These are phyloP conservation scores for Acrobeloides nanus DNA, from an alignment of 2,888 invertebrate genomes.

Conservation along the genomic window DNA sequence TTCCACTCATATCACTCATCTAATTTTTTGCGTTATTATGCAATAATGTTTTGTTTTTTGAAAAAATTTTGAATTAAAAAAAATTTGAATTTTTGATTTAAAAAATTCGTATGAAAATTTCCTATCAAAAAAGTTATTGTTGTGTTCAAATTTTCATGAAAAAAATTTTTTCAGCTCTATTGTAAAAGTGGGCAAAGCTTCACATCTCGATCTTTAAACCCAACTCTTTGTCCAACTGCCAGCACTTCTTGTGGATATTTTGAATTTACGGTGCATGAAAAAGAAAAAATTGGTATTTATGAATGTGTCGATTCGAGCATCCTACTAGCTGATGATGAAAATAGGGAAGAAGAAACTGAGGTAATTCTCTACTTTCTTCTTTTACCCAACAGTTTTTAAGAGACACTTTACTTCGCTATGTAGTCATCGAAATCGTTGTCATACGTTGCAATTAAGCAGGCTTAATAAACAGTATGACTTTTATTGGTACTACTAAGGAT, in stretches of 20 bases:
- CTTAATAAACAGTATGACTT: too few species aligned
- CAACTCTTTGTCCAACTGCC: conserved; percentile 21
- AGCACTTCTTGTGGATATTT: conserved; percentile 23
- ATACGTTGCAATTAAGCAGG: too few species aligned
- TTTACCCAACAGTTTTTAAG: too few species aligned
- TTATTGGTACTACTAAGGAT: too few species aligned
- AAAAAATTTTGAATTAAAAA: too few species aligned
- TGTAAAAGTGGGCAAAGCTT: conserved; percentile 9
- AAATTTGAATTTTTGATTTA: too few species aligned
- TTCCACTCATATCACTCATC: too few species aligned
- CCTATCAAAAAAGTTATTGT: conserved; percentile 2
- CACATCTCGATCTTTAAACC: conserved; percentile 7
- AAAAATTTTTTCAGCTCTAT: conserved; percentile 14
- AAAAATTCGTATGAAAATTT: too few species aligned
- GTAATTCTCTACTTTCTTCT: too few species aligned
- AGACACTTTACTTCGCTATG: too few species aligned
- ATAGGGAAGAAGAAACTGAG: conserved; percentile 3
- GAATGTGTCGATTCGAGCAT: conserved; percentile 22
- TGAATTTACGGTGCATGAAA: background rate
- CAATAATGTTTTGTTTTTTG: too few species aligned
- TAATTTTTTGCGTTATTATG: background rate
- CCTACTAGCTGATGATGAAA: conserved; percentile 13
- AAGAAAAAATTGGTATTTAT: conserved; percentile 14
- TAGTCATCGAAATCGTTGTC: too few species aligned
- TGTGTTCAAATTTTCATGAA: conserved; percentile 1